A percentile compares a stretch with the other conserved stretches of the same genome.
Evolutionary conservation across 2,888 invertebrate genomes (phyloP).

Genomic region (Gari tellinella): DNA sequence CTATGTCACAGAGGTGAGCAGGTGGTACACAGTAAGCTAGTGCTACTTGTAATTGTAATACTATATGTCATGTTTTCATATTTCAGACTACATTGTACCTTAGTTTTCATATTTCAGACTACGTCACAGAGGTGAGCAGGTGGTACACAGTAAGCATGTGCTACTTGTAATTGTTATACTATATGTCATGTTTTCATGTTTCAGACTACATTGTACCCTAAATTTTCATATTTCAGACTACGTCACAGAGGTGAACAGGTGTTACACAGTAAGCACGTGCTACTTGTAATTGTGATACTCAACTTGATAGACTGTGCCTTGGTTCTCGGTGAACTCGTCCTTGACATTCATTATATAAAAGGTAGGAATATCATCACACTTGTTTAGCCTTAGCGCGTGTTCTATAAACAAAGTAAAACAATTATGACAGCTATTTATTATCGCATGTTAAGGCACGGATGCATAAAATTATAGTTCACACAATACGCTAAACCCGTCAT

Average conservation of each 20-base stretch:
- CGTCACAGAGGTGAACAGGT: conserved; percentile 60
- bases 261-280: conserved; percentile 64
- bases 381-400: no score
- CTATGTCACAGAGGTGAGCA: conserved; percentile 59
- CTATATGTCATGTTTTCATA: conserved; percentile 67
- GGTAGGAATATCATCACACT: no score
- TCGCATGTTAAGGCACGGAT: no score
- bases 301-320: conserved; percentile 69
- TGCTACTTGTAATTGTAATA: conserved; percentile 61
- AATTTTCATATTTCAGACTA: conserved; percentile 43
- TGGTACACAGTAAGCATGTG: conserved; percentile 66
- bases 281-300: conserved; percentile 62
- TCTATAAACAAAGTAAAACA: no score
- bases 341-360: conserved; percentile 72
- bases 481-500: no score
- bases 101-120: conserved; percentile 49
- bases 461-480: no score
- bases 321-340: conserved; percentile 67
- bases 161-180: conserved; percentile 63
- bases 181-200: no score
- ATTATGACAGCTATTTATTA: no score
- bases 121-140: conserved; percentile 56
- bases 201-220: no score
- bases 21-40: conserved; percentile 64
- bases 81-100: no score